Conservation (phyloP, 2,888 invertebrate genomes). For the Philereme vetulata region DNA sequence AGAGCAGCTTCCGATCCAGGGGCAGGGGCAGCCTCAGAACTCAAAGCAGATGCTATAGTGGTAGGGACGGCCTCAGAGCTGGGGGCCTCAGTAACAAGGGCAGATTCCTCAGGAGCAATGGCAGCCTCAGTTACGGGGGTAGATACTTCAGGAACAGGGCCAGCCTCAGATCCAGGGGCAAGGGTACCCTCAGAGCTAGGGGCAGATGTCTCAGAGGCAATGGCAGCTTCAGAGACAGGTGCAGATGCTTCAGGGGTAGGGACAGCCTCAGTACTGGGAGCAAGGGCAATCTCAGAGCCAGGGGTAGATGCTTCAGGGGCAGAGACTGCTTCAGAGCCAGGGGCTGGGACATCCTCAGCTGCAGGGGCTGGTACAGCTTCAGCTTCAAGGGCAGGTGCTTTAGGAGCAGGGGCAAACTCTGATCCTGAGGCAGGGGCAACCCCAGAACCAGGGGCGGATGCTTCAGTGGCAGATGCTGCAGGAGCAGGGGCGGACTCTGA, state of each 20-base stretch:
- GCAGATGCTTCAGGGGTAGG: slow-evolving; percentile 8
- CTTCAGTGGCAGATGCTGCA: not conserved
- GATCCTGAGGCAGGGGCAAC: not conserved
- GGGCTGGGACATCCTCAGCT: too few relatives aligned
- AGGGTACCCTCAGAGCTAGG: slow-evolving; percentile 9
- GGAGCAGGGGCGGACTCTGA: slow-evolving; percentile 3
- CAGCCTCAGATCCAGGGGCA: slow-evolving; percentile 10
- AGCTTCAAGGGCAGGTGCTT: too few relatives aligned
- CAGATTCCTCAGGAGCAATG: slow-evolving; percentile 5
- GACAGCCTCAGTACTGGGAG: not conserved
- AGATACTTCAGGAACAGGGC: slow-evolving; percentile 2
- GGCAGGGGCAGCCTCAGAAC: not conserved
- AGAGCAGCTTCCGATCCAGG: not conserved
- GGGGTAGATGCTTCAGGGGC: too few relatives aligned
- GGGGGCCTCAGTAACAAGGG: not conserved
- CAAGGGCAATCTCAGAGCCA: not conserved
- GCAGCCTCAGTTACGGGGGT: not conserved
- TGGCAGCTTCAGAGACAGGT: slow-evolving; percentile 5
- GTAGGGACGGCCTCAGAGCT: not conserved
- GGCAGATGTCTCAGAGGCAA: slow-evolving; percentile 1
- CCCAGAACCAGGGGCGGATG: slow-evolving; percentile 12
- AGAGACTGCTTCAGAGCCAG: slow-evolving; percentile 3
- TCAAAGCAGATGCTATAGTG: not conserved
- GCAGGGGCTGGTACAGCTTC: too few relatives aligned
- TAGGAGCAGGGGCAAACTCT: not conserved